Evolutionary conservation across 2,797 vertebrate genomes (phyloP), one percentile per base, ranked within the genome.

Genomic region (Morelia viridis): DNA sequence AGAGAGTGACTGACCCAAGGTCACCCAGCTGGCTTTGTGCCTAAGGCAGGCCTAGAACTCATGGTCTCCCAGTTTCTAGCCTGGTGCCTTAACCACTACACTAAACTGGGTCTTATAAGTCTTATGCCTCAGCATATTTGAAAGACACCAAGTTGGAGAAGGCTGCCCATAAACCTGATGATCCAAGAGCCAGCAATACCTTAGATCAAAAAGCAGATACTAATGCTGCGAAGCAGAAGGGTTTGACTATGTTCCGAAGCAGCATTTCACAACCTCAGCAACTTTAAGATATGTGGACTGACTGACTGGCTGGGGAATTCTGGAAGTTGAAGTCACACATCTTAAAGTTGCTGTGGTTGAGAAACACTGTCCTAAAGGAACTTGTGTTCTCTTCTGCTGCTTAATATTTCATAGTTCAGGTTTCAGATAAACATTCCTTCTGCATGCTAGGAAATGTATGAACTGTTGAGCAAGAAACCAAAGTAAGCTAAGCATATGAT

Each of bases 141-240:
- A 41, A 41, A n/a, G 11, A 65, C 11, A n/a, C 24, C 68, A 92
- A 94, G 76, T 13, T 93, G 93, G 93, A 94, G 91, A 62, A 91
- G 60, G 24, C 28, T 84, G 60, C 46, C 62, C n/a, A 5, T 91
- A 46, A 83, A 53, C 26, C 80, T 57, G 0, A 90, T 88, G 88
- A 35, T 86, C 90, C 26, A 84, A 50, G 88, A 92, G n/a, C 41
- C 35, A 90, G 89, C 88, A 89, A 1, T 76, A 8, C 87, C 22
- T 88, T 92, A 90, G n/a, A n/a, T 65, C 11, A 41, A 65, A 65
- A n/a, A 65, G 64, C 28, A 65, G 28, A n/a, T 65, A 65, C 12
- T 65, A 65, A 28, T 65, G 64, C 28, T 65, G 64, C 80, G 90
- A 88, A 86, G 80, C 22, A 35, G 0, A 8, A 58, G 19, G 35